Conservation (phyloP, 2,797 vertebrate species). For the Acomys russatus region DNA sequence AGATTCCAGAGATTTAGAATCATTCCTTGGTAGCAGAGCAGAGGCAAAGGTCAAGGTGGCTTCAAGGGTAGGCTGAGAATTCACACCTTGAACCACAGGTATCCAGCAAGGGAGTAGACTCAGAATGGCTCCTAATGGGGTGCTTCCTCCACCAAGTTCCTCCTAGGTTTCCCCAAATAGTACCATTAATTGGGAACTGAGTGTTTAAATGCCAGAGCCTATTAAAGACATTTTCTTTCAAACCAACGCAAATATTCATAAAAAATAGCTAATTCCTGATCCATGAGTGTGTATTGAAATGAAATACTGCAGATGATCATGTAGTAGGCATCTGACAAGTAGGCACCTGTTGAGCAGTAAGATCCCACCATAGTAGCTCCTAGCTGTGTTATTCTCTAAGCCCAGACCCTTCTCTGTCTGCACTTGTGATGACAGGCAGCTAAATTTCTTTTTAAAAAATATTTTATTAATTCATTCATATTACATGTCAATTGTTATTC, state of each 20-base stretch:
- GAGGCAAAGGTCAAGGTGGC: background rate
- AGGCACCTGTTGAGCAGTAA: background rate
- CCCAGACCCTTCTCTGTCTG: background rate
- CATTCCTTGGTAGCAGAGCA: background rate
- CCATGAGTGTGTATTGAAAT: background rate
- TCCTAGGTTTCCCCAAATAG: background rate
- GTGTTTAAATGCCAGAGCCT: background rate
- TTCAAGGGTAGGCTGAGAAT: no score
- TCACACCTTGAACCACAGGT: background rate
- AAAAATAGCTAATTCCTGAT: background rate
- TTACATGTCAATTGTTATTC: no score
- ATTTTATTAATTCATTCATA: no score
- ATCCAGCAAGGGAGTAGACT: background rate
- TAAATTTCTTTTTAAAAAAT: background rate
- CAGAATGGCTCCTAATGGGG: background rate
- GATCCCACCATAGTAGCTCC: background rate
- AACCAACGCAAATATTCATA: background rate
- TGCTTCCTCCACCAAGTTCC: background rate
- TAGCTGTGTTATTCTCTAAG: background rate
- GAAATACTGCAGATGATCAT: background rate
- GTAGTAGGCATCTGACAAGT: background rate
- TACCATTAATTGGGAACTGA: background rate
- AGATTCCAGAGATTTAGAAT: background rate
- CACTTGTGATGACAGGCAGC: background rate
- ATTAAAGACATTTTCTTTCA: background rate